Evolutionary conservation across 2,113 vertebrate genomes (phyloP).

Genomic region (Synodontis membranacea): DNA sequence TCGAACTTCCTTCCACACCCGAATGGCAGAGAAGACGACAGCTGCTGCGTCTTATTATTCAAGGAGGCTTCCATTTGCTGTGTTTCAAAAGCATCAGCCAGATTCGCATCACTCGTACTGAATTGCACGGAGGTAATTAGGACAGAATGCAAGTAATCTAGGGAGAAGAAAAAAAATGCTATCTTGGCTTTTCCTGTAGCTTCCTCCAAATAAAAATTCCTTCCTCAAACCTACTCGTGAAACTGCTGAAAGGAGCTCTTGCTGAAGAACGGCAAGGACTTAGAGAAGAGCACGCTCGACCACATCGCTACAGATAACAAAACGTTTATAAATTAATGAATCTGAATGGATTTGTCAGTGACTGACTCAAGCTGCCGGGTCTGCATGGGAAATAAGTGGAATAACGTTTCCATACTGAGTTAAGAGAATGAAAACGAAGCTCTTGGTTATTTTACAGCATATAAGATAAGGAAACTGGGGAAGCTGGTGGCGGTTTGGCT

Average conservation of each 20-base stretch:
- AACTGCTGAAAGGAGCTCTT: not conserved
- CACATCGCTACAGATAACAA: not conserved
- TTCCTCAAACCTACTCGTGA: not conserved
- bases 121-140: conserved; percentile 28
- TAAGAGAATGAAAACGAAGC: not conserved
- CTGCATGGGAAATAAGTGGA: not conserved
- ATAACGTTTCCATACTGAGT: not conserved
- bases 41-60: conserved; percentile 12
- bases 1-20: not conserved
- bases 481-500: not conserved
- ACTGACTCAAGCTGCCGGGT: not conserved
- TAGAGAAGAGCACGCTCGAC: not conserved
- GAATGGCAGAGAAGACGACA: not conserved
- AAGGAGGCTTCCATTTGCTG: not conserved
- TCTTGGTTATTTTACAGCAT: not conserved
- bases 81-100: not conserved
- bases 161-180: not conserved
- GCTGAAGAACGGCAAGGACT: not conserved
- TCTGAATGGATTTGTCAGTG: no score
- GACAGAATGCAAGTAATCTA: not conserved
- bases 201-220: not conserved
- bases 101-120: not conserved
- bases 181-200: not conserved
- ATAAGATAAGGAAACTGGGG: not conserved
- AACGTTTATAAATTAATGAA: not conserved